These are phyloP conservation scores for Gobio gobio DNA, from an alignment of 2,113 vertebrate species.

Conservation along the genomic window DNA sequence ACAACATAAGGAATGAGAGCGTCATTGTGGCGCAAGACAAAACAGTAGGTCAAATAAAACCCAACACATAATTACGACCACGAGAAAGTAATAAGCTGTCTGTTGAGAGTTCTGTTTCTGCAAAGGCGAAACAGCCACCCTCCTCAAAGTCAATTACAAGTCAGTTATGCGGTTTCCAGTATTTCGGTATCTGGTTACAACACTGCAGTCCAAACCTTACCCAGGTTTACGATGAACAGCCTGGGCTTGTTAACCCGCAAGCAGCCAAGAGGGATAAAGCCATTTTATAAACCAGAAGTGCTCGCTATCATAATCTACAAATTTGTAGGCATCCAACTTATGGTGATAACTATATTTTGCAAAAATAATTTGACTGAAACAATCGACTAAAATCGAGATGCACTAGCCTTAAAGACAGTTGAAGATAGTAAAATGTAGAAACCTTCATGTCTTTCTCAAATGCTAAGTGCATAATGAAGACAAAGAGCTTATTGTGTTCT, in stretches of 20 bases:
- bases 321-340: background rate
- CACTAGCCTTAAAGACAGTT: background rate
- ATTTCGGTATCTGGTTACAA: constrained; percentile 51
- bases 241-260: constrained; percentile 31
- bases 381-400: background rate
- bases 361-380: background rate
- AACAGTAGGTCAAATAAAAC: constrained; percentile 50
- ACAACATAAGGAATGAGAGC: background rate
- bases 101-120: constrained; percentile 45
- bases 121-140: constrained; percentile 42
- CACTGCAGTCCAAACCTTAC: constrained; percentile 6
- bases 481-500: constrained; percentile 49
- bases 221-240: constrained; percentile 40
- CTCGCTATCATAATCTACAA: background rate
- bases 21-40: constrained; percentile 34
- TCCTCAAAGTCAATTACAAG: constrained; percentile 53
- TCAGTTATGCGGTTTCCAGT: constrained; percentile 46
- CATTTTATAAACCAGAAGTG: background rate
- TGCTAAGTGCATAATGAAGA: constrained; percentile 38
- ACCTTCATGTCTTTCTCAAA: constrained; percentile 28
- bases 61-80: constrained; percentile 49
- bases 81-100: constrained; percentile 52
- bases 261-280: constrained; percentile 16
- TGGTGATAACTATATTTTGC: background rate
- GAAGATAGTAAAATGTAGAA: constrained; percentile 20